phyloP scores from a whole-genome alignment of 1,140 invertebrate genomes.

The Sinonovacula constricta region DNA sequence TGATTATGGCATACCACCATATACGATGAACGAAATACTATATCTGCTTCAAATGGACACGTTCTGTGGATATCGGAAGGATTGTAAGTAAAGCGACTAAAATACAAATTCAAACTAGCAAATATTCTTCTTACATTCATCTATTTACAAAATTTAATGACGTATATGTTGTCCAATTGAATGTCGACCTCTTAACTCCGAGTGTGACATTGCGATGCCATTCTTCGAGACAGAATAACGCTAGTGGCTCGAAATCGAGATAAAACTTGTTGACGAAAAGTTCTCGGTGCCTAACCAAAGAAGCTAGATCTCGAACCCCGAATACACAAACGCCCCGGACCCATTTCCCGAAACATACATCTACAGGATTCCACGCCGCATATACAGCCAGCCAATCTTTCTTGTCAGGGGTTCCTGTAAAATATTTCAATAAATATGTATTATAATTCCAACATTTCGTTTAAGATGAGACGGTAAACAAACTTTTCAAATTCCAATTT shows the following conservation, averaged over 20 bases:
- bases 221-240: constrained; percentile 70
- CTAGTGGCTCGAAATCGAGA: constrained; percentile 62
- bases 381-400: constrained; percentile 41
- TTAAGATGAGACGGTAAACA: too few relatives aligned
- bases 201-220: constrained; percentile 56
- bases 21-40: too few relatives aligned
- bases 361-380: constrained; percentile 24
- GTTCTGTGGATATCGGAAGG: too few relatives aligned
- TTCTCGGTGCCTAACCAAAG: constrained; percentile 53
- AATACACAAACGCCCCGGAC: constrained; percentile 69
- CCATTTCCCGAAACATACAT: constrained; percentile 53
- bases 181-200: neutral
- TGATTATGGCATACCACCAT: too few relatives aligned
- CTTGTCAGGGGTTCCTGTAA: constrained; percentile 36
- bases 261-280: constrained; percentile 75
- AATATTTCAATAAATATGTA: too few relatives aligned
- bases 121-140: too few relatives aligned
- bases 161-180: constrained; percentile 58
- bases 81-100: too few relatives aligned
- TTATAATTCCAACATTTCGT: too few relatives aligned
- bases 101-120: too few relatives aligned
- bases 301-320: constrained; percentile 64
- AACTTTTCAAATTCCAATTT: too few relatives aligned
- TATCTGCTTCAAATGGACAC: too few relatives aligned
- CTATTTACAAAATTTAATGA: constrained; percentile 58